phyloP scores from a whole-genome alignment of 2,888 invertebrate species.

The Eupithecia centaureata region DNA sequence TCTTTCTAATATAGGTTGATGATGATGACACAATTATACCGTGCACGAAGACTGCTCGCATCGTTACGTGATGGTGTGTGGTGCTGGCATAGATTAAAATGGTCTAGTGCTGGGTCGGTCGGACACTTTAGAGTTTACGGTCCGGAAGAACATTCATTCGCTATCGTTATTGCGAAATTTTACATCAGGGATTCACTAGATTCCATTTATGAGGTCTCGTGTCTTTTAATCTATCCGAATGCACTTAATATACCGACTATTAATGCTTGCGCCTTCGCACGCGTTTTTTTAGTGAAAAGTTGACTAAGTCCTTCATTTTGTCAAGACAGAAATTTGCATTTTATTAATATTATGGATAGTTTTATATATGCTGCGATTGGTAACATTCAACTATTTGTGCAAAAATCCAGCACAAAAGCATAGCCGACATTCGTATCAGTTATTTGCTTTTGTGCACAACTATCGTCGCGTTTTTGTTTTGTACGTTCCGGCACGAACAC shows the following conservation, averaged over 20 bases:
- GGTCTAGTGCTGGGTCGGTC: conserved; percentile 6
- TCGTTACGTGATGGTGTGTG: conserved; percentile 22
- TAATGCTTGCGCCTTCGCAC: too few relatives aligned
- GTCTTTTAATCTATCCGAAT: conserved; percentile 18
- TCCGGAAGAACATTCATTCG: conserved; percentile 8
- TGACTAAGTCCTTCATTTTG: too few relatives aligned
- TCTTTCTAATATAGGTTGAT: too few relatives aligned
- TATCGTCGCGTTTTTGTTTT: conserved; percentile 42
- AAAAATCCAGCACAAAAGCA: conserved; percentile 20
- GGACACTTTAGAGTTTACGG: conserved; percentile 25
- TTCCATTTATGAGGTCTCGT: conserved; percentile 3
- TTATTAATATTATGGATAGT: too few relatives aligned
- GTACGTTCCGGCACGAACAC: conserved; percentile 34
- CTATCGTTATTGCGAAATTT: conserved; percentile 24
- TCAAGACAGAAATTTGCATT: too few relatives aligned
- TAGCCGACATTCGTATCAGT: conserved; percentile 31
- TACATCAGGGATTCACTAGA: conserved; percentile 11
- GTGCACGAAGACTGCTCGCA: conserved; percentile 20
- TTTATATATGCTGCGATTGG: conserved; percentile 1
- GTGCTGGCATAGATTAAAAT: conserved; percentile 14
- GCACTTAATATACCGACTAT: too few relatives aligned
- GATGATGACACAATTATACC: too few relatives aligned
- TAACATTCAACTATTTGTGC: neutral
- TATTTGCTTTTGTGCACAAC: conserved; percentile 45
- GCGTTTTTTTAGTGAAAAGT: too few relatives aligned